phyloP scores from a whole-genome alignment of 1,140 invertebrate genomes.

The Caenorhabditis brenneri region DNA sequence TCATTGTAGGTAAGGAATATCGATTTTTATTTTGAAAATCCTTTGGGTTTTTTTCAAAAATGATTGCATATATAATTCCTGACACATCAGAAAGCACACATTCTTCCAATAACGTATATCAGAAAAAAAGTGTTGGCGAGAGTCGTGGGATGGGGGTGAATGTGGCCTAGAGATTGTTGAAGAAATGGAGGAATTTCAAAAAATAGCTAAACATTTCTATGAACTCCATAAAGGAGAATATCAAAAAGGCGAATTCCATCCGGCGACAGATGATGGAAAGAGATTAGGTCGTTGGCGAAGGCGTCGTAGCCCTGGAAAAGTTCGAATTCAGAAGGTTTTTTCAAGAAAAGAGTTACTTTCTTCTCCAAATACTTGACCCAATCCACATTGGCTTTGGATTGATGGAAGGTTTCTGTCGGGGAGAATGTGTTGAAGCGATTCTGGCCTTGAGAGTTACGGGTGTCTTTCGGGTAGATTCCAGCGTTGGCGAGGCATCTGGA shows the following conservation, averaged over 20 bases:
- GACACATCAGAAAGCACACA: too few species aligned
- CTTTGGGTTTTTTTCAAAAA: too few species aligned
- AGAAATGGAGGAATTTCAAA: too few species aligned
- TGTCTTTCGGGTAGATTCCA: slow-evolving; percentile 47
- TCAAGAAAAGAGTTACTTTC: not conserved
- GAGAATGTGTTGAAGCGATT: slow-evolving; percentile 48
- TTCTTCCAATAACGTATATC: too few species aligned
- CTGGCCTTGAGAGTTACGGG: slow-evolving; percentile 31
- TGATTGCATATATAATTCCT: too few species aligned
- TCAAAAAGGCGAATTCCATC: slow-evolving; percentile 52
- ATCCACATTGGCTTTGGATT: not conserved
- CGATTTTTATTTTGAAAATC: too few species aligned
- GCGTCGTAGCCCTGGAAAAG: slow-evolving; percentile 53
- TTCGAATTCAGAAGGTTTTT: not conserved
- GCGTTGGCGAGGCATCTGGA: slow-evolving; percentile 27
- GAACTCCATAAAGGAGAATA: slow-evolving; percentile 50
- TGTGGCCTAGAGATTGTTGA: too few species aligned
- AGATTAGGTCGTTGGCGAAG: slow-evolving; percentile 52
- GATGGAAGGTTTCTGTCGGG: slow-evolving; percentile 25
- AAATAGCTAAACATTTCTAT: too few species aligned
- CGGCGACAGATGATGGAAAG: slow-evolving; percentile 54
- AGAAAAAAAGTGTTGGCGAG: too few species aligned
- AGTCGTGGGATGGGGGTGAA: too few species aligned
- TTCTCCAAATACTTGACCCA: slow-evolving; percentile 38
- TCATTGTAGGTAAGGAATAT: too few species aligned